Base-by-base conservation (phyloP, 37 sponge, comb jelly and placozoan genomes). In the Amphimedon queenslandica region DNA sequence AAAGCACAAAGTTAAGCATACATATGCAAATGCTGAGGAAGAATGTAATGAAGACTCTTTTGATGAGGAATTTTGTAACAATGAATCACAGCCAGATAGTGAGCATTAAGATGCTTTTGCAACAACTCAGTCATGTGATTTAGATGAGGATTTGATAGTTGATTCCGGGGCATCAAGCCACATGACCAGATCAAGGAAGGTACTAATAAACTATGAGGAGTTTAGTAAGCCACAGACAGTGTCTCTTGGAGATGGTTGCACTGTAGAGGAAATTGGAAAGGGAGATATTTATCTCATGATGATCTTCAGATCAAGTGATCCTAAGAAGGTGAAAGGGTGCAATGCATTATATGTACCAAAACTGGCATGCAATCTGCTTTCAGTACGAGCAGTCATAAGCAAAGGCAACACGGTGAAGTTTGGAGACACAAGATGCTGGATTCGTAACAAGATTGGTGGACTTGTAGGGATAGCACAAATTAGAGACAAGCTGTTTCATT, bases 341-440 rank as follows among this genome's bases (percentile, higher is more conserved):
- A 42, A 64, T 66, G 77, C 56, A 20, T 64, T 77, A 33, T 67
- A 43, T 42, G 68, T 77, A 67, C 77, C 77, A 24, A 42, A 81
- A 13, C 37, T 81, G 20, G 58, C 82, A 23, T 73, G 74, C 40
- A 81, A 65, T 27, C 74, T 81, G 29, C 74, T 82, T 40, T 82
- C 82, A 28, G 69, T 82, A 1, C 51, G 80, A 58, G 72, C 70
- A 18, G 78, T 70, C 40, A 72, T 67, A 13, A 3, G 34, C 23
- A 70, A 70, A 38, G 72, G 80, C 2, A 55, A 82, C 42, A 6
- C 55, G 37, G 70, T 82, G 29, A 71, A 64, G 63, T 84, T 84
- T 78, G 74, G 61, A 23, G 32, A 58, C n/a, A n/a, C n/a, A n/a
- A n/a, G n/a, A n/a, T n/a, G n/a, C n/a, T n/a, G n/a, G n/a, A n/a